A percentile compares a stretch with the other conserved stretches of the same genome.
Conservation (phyloP, 2,113 vertebrate genomes). For the Calonectris borealis region DNA sequence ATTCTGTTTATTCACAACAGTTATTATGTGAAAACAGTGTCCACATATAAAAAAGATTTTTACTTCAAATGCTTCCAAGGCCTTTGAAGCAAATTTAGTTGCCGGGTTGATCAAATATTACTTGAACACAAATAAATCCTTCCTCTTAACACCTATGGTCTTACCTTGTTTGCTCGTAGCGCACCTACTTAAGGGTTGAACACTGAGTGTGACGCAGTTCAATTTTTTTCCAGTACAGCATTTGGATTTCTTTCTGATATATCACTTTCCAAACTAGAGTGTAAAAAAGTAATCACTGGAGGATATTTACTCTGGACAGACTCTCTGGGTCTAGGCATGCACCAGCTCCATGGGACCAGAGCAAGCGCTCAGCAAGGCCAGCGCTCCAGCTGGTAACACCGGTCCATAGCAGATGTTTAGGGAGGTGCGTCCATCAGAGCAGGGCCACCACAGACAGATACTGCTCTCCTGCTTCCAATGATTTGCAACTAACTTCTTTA, state of each 20-base stretch:
- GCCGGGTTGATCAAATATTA: not conserved
- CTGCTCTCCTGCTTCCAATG: not conserved
- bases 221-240: not conserved
- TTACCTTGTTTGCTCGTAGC: not conserved
- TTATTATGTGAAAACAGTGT: not conserved
- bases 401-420: not conserved
- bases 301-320: not conserved
- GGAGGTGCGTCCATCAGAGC: not conserved
- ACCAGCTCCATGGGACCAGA: not conserved
- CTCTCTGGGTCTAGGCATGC: not conserved
- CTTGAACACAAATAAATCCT: not conserved
- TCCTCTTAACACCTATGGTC: not conserved
- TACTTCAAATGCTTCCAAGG: not conserved
- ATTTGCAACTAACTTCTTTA: not conserved
- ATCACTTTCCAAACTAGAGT: not conserved
- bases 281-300: not conserved
- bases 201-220: not conserved
- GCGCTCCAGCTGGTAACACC: not conserved
- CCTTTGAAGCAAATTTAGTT: not conserved
- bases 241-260: not conserved
- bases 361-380: not conserved
- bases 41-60: not conserved
- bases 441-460: not conserved
- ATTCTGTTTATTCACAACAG: not conserved
- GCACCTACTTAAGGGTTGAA: not conserved